Evolutionary conservation across 2,113 vertebrate genomes (phyloP).

Genomic region (Thymallus thymallus): DNA sequence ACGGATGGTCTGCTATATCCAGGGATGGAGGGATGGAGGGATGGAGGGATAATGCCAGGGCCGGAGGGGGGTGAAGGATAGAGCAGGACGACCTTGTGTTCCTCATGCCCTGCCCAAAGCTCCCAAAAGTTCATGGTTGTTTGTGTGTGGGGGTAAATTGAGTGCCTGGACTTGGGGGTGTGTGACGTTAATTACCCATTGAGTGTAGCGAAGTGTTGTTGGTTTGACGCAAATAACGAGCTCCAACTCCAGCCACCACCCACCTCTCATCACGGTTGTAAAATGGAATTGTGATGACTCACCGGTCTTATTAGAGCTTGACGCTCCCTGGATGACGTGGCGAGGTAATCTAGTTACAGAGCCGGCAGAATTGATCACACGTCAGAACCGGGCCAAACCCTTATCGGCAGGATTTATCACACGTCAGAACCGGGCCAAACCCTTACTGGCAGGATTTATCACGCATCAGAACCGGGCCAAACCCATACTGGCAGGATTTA

Average conservation of each 20-base stretch:
- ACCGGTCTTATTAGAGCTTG: constrained; percentile 33
- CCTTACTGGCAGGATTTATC: too few species aligned
- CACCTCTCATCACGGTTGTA: constrained; percentile 26
- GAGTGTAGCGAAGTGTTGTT: too few species aligned
- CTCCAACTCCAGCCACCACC: not conserved
- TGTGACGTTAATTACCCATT: too few species aligned
- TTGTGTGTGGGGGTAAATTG: not conserved
- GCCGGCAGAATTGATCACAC: too few species aligned
- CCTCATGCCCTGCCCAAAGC: too few species aligned
- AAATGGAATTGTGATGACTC: constrained; percentile 30
- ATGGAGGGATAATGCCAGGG: constrained; percentile 28
- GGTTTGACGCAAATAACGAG: too few species aligned
- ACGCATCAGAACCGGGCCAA: too few species aligned
- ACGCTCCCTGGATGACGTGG: not conserved
- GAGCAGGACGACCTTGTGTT: not conserved
- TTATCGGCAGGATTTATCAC: not conserved
- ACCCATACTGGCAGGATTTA: too few species aligned
- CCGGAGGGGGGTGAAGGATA: not conserved
- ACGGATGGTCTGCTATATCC: constrained; percentile 36
- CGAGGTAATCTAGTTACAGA: constrained; percentile 1
- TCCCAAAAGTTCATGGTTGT: too few species aligned
- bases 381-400: not conserved
- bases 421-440: too few species aligned
- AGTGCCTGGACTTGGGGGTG: not conserved
- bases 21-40: constrained; percentile 28